Evolutionary conservation across 2,113 vertebrate genomes (phyloP).

Genomic region (Seriola quinqueradiata): DNA sequence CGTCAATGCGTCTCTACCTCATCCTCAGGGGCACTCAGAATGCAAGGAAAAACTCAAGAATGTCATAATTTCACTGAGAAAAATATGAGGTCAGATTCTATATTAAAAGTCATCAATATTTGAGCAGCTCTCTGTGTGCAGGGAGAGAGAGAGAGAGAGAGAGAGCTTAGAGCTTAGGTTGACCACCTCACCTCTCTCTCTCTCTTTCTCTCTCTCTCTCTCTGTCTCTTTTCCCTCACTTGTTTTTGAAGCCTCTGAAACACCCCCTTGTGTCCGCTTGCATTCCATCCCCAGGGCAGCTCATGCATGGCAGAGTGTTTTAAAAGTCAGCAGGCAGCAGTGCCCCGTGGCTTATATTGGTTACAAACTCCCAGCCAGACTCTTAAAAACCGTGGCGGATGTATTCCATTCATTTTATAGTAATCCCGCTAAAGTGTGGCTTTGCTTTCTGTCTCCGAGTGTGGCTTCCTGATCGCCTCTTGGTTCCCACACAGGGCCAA

Average conservation of each 20-base stretch:
- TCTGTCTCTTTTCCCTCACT: conserved; percentile 46
- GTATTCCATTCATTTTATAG: conserved; percentile 68
- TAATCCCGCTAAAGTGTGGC: conserved; percentile 52
- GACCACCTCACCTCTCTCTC: conserved; percentile 50
- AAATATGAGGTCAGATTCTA: conserved; percentile 75
- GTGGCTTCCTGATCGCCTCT: conserved; percentile 33
- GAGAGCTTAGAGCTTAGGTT: conserved; percentile 48
- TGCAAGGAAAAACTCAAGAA: conserved; percentile 40
- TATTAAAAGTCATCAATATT: conserved; percentile 82
- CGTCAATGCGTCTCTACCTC: background rate
- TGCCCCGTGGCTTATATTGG: conserved; percentile 66
- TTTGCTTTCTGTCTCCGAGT: conserved; percentile 39
- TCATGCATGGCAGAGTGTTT: conserved; percentile 83
- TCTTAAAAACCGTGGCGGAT: conserved; percentile 52
- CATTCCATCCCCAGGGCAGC: conserved; percentile 76
- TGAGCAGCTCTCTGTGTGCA: conserved; percentile 69
- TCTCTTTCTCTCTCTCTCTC: background rate
- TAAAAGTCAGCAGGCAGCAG: conserved; percentile 75
- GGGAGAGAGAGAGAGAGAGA: conserved; percentile 23
- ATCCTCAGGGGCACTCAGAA: conserved; percentile 34
- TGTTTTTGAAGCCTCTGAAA: conserved; percentile 79
- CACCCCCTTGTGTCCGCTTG: conserved; percentile 80
- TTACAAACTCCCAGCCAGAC: conserved; percentile 65
- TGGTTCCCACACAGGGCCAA: background rate
- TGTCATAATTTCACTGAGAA: conserved; percentile 63